phyloP scores from a whole-genome alignment of 2,888 invertebrate species.

The Macrosoma leucophasiata region DNA sequence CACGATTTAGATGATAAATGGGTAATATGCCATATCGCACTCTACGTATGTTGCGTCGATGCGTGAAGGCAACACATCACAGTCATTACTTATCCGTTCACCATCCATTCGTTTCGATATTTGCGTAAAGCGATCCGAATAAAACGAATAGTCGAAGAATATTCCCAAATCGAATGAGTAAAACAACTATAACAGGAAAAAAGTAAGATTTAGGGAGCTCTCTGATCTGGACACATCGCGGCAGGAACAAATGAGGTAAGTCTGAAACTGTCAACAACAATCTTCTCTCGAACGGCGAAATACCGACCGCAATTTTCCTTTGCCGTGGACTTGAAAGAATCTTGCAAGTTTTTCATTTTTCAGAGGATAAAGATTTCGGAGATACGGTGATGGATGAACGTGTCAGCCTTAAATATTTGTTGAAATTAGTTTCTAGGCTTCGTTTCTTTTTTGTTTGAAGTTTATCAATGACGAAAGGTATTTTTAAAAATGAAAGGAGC shows the following conservation, averaged over 20 bases:
- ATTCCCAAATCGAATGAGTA: no score
- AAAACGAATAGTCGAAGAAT: no score
- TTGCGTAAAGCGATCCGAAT: conserved; percentile 21
- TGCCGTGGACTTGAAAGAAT: conserved; percentile 21
- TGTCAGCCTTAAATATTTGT: conserved; percentile 27
- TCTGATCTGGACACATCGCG: conserved; percentile 17
- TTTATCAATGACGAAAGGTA: conserved; percentile 32
- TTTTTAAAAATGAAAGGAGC: conserved; percentile 45
- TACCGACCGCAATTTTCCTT: conserved; percentile 20
- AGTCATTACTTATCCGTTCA: conserved; percentile 32
- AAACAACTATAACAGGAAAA: no score
- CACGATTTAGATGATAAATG: conserved; percentile 58
- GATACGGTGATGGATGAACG: conserved; percentile 30
- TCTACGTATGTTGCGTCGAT: conserved; percentile 34
- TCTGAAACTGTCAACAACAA: conserved; percentile 24
- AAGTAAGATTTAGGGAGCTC: no score
- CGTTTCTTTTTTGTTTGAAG: neutral
- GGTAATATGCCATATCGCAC: conserved; percentile 43
- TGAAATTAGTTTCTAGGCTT: conserved; percentile 22
- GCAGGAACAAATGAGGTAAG: conserved; percentile 20
- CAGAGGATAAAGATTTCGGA: conserved; percentile 20
- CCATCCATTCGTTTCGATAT: conserved; percentile 26
- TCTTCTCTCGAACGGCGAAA: conserved; percentile 24
- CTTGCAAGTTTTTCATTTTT: conserved; percentile 25
- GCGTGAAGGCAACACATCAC: conserved; percentile 27